Conservation (phyloP, 2,797 vertebrate genomes). For the Arnoldichthys spilopterus region DNA sequence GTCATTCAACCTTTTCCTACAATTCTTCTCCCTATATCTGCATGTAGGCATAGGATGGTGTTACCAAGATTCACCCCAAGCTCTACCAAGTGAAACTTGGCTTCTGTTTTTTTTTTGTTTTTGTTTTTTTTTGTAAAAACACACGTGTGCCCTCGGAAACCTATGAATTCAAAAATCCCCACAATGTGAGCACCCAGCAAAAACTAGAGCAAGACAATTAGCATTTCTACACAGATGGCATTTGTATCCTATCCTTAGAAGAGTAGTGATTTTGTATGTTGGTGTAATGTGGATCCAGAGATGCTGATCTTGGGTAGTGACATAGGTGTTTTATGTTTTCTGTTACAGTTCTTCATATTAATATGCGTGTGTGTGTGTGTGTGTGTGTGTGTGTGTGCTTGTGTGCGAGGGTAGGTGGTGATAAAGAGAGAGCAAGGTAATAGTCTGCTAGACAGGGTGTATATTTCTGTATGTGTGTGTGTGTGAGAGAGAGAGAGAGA, state of each 20-base stretch:
- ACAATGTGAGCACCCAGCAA: slow-evolving; percentile 48
- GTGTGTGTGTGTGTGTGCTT: not conserved
- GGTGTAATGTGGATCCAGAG: slow-evolving; percentile 46
- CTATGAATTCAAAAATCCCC: slow-evolving; percentile 41
- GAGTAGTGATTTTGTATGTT: slow-evolving; percentile 83
- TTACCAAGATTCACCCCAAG: slow-evolving; percentile 34
- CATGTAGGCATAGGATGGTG: slow-evolving; percentile 29
- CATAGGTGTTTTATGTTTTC: slow-evolving; percentile 56
- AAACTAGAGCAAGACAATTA: slow-evolving; percentile 39
- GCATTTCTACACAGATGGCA: slow-evolving; percentile 52
- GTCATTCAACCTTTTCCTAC: slow-evolving; percentile 31
- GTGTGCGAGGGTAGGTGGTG: slow-evolving; percentile 2
- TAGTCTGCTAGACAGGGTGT: slow-evolving; percentile 13
- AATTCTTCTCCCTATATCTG: slow-evolving; percentile 25
- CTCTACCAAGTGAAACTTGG: slow-evolving; percentile 23
- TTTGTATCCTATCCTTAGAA: slow-evolving; percentile 57
- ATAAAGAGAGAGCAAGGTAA: not conserved
- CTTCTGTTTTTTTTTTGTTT: too few species aligned
- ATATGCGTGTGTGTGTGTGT: not conserved
- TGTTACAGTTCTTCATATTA: slow-evolving; percentile 51
- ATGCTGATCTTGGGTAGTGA: slow-evolving; percentile 51
- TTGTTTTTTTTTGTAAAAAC: slow-evolving; percentile 29
- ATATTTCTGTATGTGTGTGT: not conserved
- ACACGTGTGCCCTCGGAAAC: slow-evolving; percentile 31
- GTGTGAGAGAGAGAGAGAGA: slow-evolving; percentile 9